Percentiles rank a stretch among this genome's conserved stretches.
phyloP scores from a whole-genome alignment of 2,113 vertebrate species.

The Poecilia latipinna region DNA sequence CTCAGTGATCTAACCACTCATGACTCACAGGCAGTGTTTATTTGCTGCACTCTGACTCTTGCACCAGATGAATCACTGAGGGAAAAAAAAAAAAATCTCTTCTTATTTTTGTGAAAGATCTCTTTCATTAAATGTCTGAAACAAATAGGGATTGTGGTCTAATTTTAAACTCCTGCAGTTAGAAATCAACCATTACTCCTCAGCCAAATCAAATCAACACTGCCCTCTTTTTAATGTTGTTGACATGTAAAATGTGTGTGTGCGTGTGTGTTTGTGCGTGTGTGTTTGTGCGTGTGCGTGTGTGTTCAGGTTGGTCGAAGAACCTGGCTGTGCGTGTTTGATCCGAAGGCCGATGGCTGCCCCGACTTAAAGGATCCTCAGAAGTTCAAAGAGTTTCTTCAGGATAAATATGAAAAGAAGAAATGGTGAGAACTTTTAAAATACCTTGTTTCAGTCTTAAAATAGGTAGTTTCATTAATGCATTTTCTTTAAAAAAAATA shows the following conservation, averaged over 20 bases:
- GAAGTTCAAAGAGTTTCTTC: constrained; percentile 92
- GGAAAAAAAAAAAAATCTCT: constrained; percentile 17
- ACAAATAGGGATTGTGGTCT: background rate
- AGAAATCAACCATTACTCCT: background rate
- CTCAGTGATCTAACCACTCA: constrained; percentile 13
- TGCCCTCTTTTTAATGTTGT: background rate
- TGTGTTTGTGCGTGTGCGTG: constrained; percentile 37
- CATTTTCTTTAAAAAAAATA: too few species aligned
- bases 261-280: constrained; percentile 74
- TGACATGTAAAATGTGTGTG: background rate
- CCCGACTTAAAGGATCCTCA: constrained; percentile 88
- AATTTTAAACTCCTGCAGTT: constrained; percentile 13
- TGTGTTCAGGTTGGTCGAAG: constrained; percentile 84
- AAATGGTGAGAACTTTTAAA: constrained; percentile 83
- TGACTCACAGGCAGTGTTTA: constrained; percentile 52
- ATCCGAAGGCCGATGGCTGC: constrained; percentile 84
- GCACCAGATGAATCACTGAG: constrained; percentile 38
- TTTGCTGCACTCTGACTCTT: constrained; percentile 27
- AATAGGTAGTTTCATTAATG: background rate
- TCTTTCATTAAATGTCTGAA: constrained; percentile 19
- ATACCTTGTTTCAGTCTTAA: background rate
- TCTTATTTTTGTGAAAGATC: constrained; percentile 9
- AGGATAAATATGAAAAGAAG: constrained; percentile 93
- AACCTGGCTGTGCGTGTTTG: constrained; percentile 89
- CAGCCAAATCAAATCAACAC: accelerated